Conservation (phyloP, 2,797 vertebrate species). For the Pyrocephalus nanus region DNA sequence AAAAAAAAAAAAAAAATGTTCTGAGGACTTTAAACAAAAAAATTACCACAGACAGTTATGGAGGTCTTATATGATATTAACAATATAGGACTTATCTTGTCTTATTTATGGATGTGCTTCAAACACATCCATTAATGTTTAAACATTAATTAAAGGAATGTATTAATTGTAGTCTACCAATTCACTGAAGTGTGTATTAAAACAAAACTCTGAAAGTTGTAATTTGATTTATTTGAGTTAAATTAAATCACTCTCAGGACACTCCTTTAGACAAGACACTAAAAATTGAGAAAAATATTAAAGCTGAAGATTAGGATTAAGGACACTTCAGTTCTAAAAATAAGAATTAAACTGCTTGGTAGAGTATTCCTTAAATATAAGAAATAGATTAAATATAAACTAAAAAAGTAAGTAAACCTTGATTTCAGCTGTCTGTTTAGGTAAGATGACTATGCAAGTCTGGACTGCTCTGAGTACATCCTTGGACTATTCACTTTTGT, state of each 20-base stretch:
- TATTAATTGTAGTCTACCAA: neutral
- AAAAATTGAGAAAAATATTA: neutral
- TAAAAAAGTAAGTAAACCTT: conserved; percentile 34
- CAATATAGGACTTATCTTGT: neutral
- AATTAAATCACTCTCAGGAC: neutral
- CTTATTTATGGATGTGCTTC: neutral
- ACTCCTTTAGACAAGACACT: neutral
- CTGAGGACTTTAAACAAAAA: neutral
- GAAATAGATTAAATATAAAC: neutral
- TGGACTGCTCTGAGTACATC: conserved; percentile 56
- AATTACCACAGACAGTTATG: neutral
- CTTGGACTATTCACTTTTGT: neutral
- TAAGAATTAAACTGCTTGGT: neutral
- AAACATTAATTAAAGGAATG: neutral
- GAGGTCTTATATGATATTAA: neutral
- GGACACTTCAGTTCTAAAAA: neutral
- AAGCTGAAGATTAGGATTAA: neutral
- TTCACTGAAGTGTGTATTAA: neutral
- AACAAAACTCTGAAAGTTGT: neutral
- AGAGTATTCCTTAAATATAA: neutral
- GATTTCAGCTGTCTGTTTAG: conserved; percentile 39
- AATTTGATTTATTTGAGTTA: neutral
- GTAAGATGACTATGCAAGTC: conserved; percentile 22
- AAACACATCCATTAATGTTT: neutral
- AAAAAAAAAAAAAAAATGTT: neutral